Percentiles rank a stretch among this genome's conserved stretches.
Evolutionary conservation across 2,113 vertebrate species (phyloP).

Genomic region (Entelurus aequoreus): DNA sequence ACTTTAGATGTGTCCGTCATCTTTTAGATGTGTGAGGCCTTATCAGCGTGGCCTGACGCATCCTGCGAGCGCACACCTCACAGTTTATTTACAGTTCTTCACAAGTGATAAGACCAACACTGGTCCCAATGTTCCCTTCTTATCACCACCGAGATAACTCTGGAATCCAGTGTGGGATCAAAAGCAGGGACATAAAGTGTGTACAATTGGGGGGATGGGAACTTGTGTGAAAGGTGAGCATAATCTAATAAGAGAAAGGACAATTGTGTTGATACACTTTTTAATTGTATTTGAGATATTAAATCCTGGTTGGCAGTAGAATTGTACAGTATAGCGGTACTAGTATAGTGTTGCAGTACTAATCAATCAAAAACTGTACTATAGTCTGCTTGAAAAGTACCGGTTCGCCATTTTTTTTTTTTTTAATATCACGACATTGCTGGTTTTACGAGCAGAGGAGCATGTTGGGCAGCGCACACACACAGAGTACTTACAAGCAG

Average conservation of each 20-base stretch:
- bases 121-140: conserved; percentile 31
- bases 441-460: no score
- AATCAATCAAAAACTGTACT: no score
- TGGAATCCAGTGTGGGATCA: conserved; percentile 34
- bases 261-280: background rate
- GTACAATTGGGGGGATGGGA: background rate
- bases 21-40: conserved; percentile 20
- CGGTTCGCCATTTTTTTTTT: no score
- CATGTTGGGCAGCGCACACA: no score
- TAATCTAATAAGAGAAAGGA: background rate
- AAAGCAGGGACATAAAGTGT: background rate
- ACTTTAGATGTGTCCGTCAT: conserved; percentile 12
- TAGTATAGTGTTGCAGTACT: no score
- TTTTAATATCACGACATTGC: no score
- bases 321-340: no score
- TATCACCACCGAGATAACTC: conserved; percentile 46
- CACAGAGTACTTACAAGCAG: no score
- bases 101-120: conserved; percentile 44
- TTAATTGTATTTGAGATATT: no score
- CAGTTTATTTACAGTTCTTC: conserved; percentile 28
- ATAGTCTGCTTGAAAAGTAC: no score
- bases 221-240: background rate
- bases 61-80: conserved; percentile 31
- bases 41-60: conserved; percentile 26
- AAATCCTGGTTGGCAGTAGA: no score